Percentiles rank a stretch among this genome's conserved stretches.
Conservation (phyloP, 2,888 invertebrate genomes). For the Cylindroiulus punctatus region DNA sequence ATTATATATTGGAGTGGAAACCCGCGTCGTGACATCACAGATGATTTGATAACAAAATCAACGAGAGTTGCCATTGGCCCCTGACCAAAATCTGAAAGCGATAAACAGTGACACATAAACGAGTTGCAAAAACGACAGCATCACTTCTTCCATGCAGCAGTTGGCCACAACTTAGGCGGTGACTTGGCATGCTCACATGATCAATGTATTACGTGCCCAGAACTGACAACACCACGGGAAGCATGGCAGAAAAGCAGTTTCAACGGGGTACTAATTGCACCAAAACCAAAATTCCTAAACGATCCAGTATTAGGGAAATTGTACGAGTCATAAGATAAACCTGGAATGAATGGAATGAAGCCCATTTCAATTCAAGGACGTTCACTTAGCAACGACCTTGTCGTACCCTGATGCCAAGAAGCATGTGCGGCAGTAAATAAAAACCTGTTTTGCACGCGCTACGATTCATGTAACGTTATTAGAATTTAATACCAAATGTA, state of each 20-base stretch:
- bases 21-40: not conserved
- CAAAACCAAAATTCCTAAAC: too few relatives aligned
- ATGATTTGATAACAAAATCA: not conserved
- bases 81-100: not conserved
- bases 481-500: too few relatives aligned
- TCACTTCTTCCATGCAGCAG: not conserved
- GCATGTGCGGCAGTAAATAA: not conserved
- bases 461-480: too few relatives aligned
- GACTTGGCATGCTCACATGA: constrained; percentile 14
- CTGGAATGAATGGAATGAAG: not conserved
- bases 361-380: constrained; percentile 18
- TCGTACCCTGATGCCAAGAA: not conserved
- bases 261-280: too few relatives aligned
- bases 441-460: too few relatives aligned
- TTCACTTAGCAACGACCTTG: not conserved
- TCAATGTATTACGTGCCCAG: not conserved
- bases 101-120: not conserved
- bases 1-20: not conserved
- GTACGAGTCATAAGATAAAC: not conserved
- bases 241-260: not conserved
- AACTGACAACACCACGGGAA: not conserved
- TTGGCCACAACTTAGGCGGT: not conserved
- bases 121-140: not conserved
- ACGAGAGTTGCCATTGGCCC: not conserved
- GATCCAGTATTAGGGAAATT: too few relatives aligned